Percentiles rank a stretch among this genome's conserved stretches.
Conservation (phyloP, 2,113 vertebrate genomes). For the Geococcyx californianus region DNA sequence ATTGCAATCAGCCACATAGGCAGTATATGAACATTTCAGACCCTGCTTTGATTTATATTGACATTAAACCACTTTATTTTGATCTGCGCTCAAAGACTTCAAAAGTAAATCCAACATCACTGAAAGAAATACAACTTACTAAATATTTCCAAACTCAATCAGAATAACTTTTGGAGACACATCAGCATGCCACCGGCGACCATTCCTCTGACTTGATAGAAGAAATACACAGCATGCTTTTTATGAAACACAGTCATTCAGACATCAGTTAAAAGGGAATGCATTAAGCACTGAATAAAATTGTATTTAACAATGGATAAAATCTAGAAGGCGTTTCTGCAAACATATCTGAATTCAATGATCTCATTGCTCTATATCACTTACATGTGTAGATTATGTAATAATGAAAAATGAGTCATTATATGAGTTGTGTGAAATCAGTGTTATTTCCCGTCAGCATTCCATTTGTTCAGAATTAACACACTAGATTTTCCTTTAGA, state of each 20-base stretch:
- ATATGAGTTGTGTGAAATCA: neutral
- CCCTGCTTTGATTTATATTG: constrained; percentile 32
- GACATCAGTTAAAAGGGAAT: neutral
- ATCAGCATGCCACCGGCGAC: neutral
- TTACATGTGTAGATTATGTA: neutral
- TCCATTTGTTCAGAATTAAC: neutral
- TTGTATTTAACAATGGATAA: neutral
- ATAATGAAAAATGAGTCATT: neutral
- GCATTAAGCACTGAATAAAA: neutral
- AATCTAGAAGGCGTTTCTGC: neutral
- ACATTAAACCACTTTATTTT: constrained; percentile 49
- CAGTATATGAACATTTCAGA: constrained; percentile 33
- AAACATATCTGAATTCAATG: neutral
- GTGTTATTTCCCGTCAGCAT: neutral
- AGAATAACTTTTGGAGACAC: neutral
- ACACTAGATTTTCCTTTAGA: neutral
- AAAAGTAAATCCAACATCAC: constrained; percentile 5
- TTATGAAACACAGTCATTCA: neutral
- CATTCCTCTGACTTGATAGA: neutral
- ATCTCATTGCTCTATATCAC: neutral
- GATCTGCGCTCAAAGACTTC: constrained; percentile 14
- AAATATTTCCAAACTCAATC: neutral
- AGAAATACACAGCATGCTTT: neutral
- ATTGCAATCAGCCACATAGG: neutral
- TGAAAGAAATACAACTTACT: constrained; percentile 34